phyloP scores from a whole-genome alignment of 1,140 invertebrate species.

The Thalassaphorura encarpata region DNA sequence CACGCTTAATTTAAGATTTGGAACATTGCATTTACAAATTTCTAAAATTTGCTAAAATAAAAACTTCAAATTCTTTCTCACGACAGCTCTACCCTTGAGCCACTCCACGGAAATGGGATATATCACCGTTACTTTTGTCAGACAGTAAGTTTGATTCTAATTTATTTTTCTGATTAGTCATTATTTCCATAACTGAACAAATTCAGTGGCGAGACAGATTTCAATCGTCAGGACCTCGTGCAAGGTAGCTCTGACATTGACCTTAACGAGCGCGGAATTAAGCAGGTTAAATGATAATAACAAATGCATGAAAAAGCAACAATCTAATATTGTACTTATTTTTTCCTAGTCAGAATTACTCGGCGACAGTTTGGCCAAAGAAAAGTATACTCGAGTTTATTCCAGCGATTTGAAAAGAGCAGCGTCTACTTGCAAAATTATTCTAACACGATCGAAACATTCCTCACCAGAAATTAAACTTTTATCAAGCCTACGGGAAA shows the following conservation, averaged over 20 bases:
- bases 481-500: not conserved
- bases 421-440: not conserved
- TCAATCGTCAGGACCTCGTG: not conserved
- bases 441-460: not conserved
- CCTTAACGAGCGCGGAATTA: constrained; percentile 3
- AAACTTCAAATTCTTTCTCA: no score
- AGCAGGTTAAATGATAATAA: constrained; percentile 7
- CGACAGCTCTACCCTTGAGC: no score
- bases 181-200: not conserved
- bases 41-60: not conserved
- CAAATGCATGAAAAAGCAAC: not conserved
- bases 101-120: no score
- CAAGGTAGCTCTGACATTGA: not conserved
- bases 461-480: not conserved
- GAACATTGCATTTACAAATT: not conserved
- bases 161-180: no score
- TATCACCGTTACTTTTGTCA: not conserved
- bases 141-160: not conserved
- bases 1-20: no score
- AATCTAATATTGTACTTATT: not conserved
- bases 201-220: not conserved
- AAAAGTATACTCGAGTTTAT: not conserved
- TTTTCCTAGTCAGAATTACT: not conserved
- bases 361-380: not conserved
- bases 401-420: not conserved